Evolutionary conservation across 64 coral and sea anemone genomes (phyloP).

Genomic region (Pachyseris speciosa): DNA sequence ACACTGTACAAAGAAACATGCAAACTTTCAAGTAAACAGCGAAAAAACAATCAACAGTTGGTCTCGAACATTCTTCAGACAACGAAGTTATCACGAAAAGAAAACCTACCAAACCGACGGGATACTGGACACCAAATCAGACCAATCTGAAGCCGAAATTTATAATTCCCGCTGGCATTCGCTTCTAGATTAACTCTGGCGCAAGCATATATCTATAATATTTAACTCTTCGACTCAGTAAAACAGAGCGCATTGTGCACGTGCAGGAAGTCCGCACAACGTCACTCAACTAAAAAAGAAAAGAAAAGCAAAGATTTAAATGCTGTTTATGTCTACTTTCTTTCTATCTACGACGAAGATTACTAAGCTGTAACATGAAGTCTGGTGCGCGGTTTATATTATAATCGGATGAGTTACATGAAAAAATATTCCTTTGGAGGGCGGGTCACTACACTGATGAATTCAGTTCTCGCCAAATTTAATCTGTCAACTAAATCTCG

Average conservation of each 20-base stretch:
- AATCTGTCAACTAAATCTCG: slow-evolving; percentile 69
- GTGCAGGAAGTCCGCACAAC: not conserved
- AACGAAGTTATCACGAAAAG: not conserved
- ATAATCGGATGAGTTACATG: not conserved
- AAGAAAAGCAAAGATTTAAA: not conserved
- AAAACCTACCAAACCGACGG: not conserved
- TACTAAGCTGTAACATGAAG: not conserved
- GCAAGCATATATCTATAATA: too few species aligned
- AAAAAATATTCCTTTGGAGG: not conserved
- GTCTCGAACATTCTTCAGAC: too few species aligned
- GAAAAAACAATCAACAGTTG: too few species aligned
- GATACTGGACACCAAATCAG: not conserved
- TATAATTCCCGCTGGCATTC: not conserved
- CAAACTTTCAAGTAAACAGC: too few species aligned
- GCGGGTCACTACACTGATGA: not conserved
- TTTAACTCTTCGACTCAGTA: not conserved
- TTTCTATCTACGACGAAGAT: not conserved
- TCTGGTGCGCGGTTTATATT: not conserved
- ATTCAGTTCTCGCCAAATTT: not conserved
- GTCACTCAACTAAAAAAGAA: not conserved
- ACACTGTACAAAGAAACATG: too few species aligned
- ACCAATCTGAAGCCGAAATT: not conserved
- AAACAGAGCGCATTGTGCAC: not conserved
- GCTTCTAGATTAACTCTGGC: not conserved
- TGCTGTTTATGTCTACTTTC: not conserved